A percentile compares a stretch with the other conserved stretches of the same genome.
These are phyloP conservation scores for Gallinago paraguaiae DNA, from an alignment of 2,113 vertebrate species.

Conservation along the genomic window DNA sequence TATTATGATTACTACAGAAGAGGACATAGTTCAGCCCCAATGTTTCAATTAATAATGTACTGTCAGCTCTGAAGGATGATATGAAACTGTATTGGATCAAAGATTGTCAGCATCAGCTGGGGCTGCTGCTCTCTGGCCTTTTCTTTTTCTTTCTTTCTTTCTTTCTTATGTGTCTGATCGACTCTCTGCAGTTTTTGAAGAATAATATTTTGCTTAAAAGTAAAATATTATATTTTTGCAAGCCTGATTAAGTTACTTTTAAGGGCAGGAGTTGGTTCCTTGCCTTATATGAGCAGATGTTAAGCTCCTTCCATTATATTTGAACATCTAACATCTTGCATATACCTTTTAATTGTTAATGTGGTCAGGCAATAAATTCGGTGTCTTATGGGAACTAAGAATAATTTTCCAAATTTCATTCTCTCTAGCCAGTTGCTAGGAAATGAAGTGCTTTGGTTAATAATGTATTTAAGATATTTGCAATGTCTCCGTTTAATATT, in stretches of 20 bases:
- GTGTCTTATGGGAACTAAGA: constrained; percentile 43
- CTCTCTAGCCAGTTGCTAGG: constrained; percentile 16
- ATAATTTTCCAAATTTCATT: constrained; percentile 53
- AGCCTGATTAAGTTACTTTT: constrained; percentile 38
- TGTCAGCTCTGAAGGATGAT: constrained; percentile 50
- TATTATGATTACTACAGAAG: constrained; percentile 10
- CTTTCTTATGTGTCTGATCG: not conserved
- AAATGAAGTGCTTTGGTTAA: constrained; percentile 24
- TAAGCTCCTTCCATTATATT: constrained; percentile 26
- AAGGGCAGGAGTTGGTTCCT: constrained; percentile 2
- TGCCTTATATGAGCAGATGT: constrained; percentile 11
- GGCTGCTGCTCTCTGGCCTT: not conserved
- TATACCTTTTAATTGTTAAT: constrained; percentile 65
- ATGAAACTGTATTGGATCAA: constrained; percentile 1
- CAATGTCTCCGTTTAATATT: not conserved
- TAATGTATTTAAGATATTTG: constrained; percentile 24
- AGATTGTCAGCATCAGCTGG: constrained; percentile 5
- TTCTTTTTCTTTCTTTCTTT: not conserved
- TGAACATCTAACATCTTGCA: constrained; percentile 41
- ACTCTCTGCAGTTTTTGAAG: not conserved
- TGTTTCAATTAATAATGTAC: constrained; percentile 70
- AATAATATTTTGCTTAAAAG: constrained; percentile 28
- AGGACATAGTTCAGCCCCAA: not conserved
- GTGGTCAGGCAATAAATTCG: constrained; percentile 37
- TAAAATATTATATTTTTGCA: constrained; percentile 2